Conservation (phyloP, 2,888 invertebrate genomes). For the Lepidocyrtoides sp. region DNA sequence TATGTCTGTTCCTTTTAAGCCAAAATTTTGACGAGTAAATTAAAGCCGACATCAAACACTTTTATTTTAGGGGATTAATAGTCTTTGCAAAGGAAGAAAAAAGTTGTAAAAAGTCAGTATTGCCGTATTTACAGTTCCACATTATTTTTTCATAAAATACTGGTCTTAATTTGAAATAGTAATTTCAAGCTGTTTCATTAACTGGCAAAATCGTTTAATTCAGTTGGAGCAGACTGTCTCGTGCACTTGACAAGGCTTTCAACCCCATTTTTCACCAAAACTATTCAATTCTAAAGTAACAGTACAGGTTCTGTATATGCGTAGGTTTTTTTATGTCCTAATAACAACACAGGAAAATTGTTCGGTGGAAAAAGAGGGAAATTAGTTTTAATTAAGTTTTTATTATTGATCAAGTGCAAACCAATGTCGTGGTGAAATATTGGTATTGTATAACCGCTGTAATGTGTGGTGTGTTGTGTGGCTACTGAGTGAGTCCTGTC, state of each 20-base stretch:
- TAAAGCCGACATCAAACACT: neutral
- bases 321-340: no score
- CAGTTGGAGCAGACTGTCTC: neutral
- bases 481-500: neutral
- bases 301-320: no score
- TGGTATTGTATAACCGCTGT: constrained; percentile 20
- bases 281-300: no score
- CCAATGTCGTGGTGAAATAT: constrained; percentile 21
- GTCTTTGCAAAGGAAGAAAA: neutral
- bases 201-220: neutral
- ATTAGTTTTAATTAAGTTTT: constrained; percentile 74
- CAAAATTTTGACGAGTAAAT: constrained; percentile 15
- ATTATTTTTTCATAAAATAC: no score
- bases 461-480: neutral
- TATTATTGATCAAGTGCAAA: constrained; percentile 68
- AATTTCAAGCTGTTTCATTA: neutral
- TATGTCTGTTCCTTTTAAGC: constrained; percentile 69
- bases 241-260: constrained; percentile 25
- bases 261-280: neutral
- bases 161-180: no score
- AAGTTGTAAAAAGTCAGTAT: neutral
- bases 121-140: no score
- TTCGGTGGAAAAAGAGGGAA: constrained; percentile 4
- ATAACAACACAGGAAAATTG: neutral
- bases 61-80: neutral